Base-by-base conservation (phyloP, 2,113 vertebrate genomes). In the Poeciliopsis prolifica region DNA sequence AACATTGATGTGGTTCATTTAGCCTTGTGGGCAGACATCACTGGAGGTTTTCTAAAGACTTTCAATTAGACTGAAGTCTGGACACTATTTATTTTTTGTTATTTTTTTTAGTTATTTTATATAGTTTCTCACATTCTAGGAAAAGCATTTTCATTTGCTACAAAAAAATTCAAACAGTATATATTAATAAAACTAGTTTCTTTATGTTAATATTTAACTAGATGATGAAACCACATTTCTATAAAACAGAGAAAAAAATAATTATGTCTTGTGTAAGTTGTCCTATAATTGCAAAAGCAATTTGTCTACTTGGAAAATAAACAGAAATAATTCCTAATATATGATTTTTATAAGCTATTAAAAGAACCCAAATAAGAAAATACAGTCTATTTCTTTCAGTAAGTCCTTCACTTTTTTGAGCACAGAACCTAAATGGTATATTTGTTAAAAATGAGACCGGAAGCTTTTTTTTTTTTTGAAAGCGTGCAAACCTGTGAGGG, bases 371-470 rank as follows among this genome's bases (percentile, higher is more conserved):
- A 65, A 31, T 64, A 70, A 19, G 68, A 79, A 58, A 65, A 68
- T 75, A 66, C 69, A 70, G 54, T 42, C 68, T 15, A 24, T 58
- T 87, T 66, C 58, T 22, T 58, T 72, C 68, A 72, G 65, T 84
- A 51, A 74, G 65, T 71, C 37, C 33, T 37, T 78, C 61, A 77
- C 65, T 68, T 68, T 8, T 65, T 84, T 17, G 33, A 71, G 51
- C 70, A 17, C 37, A 51, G 33, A 11, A 69, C 44, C 67, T 74
- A n/a, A 77, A 51, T 11, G 17, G 13, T 74, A 75, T 79, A 80
- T 86, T 81, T 80, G 61, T 72, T 80, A 51, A 70, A 80, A 83
- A 79, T 72, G 28, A 83, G 71, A 83, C 37, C 17, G 35, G 70
- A 84, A 67, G 42, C 54, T 58, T 60, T 58, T 40, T 26, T 71